These are phyloP conservation scores for Psix sp. DNA, from an alignment of 1,140 invertebrate genomes.

Conservation along the genomic window DNA sequence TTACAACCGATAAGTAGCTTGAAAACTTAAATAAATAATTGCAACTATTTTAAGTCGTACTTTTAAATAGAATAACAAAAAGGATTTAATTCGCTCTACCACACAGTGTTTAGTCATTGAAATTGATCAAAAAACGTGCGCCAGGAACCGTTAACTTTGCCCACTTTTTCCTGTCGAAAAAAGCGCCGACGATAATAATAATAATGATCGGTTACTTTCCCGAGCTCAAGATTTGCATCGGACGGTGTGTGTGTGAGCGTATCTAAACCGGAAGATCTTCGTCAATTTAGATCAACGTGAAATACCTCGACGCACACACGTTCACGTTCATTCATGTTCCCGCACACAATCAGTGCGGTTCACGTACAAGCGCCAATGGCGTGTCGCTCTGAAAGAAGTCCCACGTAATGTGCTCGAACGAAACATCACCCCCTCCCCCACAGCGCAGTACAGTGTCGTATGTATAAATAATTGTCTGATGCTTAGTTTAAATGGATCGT, in stretches of 20 bases:
- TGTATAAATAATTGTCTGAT: background rate
- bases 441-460: slow-evolving; percentile 12
- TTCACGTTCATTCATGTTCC: slow-evolving; percentile 32
- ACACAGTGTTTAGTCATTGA: too few species aligned
- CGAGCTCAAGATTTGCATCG: slow-evolving; percentile 30
- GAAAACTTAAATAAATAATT: too few species aligned
- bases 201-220: slow-evolving; percentile 26
- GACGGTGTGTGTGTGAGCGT: slow-evolving; percentile 3
- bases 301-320: slow-evolving; percentile 17
- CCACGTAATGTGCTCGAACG: slow-evolving; percentile 28
- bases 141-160: background rate
- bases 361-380: slow-evolving; percentile 28
- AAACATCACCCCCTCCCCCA: slow-evolving; percentile 16
- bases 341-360: background rate
- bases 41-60: too few species aligned
- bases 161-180: slow-evolving; percentile 8
- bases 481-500: too few species aligned
- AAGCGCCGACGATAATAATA: background rate
- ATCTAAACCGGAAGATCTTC: slow-evolving; percentile 55
- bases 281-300: slow-evolving; percentile 54
- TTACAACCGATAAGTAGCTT: too few species aligned
- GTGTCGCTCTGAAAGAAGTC: slow-evolving; percentile 32
- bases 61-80: too few species aligned
- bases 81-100: too few species aligned
- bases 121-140: background rate